Evolutionary conservation across 92 coral and sea anemone species (phyloP).

Genomic region (Actinostola sp.): DNA sequence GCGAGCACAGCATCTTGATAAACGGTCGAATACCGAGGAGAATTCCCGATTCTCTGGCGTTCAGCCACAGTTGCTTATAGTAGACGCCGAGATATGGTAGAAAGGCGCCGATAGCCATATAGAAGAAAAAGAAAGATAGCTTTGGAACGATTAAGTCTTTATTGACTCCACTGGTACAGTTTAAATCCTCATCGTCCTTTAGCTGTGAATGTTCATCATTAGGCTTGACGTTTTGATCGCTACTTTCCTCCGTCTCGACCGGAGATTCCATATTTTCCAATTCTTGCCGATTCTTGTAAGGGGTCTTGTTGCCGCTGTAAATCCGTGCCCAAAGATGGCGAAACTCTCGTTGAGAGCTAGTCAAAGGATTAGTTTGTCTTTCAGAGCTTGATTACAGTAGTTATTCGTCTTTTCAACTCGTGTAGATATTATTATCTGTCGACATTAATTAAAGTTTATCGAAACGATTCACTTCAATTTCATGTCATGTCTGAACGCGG

Average conservation of each 20-base stretch:
- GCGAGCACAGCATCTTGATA: conserved; percentile 79
- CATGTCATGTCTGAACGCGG: too few relatives aligned
- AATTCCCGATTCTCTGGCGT: conserved; percentile 82
- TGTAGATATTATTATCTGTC: too few relatives aligned
- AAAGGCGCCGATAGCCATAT: conserved; percentile 86
- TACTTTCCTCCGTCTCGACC: conserved; percentile 1
- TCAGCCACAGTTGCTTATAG: conserved; percentile 86
- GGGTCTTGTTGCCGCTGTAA: too few relatives aligned
- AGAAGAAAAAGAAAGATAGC: conserved; percentile 79
- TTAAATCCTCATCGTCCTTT: conserved; percentile 10
- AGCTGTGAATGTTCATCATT: conserved; percentile 13
- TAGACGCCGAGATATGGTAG: conserved; percentile 89
- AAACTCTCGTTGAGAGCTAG: too few relatives aligned
- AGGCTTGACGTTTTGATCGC: conserved; percentile 13
- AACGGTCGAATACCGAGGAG: conserved; percentile 85
- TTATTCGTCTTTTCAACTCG: too few relatives aligned
- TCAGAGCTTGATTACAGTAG: too few relatives aligned
- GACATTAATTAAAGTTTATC: too few relatives aligned
- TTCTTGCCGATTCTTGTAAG: too few relatives aligned
- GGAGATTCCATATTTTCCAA: neutral
- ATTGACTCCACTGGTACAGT: conserved; percentile 42
- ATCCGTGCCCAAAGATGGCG: too few relatives aligned
- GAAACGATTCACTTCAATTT: too few relatives aligned
- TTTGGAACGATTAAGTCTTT: conserved; percentile 74
- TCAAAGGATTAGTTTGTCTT: too few relatives aligned